Evolutionary conservation across 2,797 vertebrate species (phyloP).

Genomic region (Enteromius afrohamiltoni): DNA sequence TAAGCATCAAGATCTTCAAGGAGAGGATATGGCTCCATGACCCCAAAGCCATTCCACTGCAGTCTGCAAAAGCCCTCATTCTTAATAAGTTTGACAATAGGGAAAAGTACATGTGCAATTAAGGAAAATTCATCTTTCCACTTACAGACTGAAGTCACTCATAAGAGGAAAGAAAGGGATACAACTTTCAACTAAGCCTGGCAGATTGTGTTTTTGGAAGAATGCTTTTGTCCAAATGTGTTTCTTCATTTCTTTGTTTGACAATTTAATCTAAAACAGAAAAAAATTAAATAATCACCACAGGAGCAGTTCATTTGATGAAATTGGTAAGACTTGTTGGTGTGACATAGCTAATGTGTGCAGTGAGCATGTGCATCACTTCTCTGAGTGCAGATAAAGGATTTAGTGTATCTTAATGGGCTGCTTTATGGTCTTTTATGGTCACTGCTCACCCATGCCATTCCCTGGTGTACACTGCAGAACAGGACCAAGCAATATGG

Average conservation of each 20-base stretch:
- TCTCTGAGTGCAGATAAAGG: not conserved
- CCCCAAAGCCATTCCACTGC: conserved; percentile 2
- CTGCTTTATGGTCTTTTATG: not conserved
- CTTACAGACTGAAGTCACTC: not conserved
- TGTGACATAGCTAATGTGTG: not conserved
- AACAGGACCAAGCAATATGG: no score
- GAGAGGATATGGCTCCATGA: conserved; percentile 15
- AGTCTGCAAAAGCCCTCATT: not conserved
- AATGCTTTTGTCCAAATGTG: not conserved
- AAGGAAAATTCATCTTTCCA: not conserved
- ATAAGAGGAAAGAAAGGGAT: not conserved
- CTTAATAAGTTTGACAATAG: not conserved
- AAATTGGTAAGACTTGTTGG: no score
- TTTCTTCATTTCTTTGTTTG: not conserved
- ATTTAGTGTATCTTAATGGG: not conserved
- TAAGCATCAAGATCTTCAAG: not conserved
- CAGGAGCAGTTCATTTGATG: no score
- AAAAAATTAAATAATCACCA: no score
- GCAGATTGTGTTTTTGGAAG: not conserved
- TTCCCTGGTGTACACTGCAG: not conserved
- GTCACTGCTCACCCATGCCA: not conserved
- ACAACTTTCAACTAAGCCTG: not conserved
- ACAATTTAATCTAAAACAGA: not conserved
- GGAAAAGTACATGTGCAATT: not conserved
- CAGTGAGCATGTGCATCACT: not conserved